Base-by-base conservation (phyloP, 2,797 vertebrate genomes). In the Adrianichthys oophorus region DNA sequence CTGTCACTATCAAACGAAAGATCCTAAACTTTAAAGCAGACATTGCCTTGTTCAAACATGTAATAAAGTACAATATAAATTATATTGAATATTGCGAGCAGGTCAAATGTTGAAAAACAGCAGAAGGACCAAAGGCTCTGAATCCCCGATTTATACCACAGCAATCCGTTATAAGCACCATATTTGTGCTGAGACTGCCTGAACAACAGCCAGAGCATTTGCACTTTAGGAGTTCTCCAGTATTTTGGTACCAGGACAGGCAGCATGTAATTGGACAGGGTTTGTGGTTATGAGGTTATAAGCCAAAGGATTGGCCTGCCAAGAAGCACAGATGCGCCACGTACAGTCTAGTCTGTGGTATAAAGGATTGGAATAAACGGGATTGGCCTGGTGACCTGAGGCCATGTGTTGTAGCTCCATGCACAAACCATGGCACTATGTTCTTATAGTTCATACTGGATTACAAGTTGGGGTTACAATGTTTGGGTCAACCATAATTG, bases 271-370 rank as follows among this genome's bases (percentile, higher is more conserved):
- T 83, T 79, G 70, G 68, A 71, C 54, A 15, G 53, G 54, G 56
- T 79, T 76, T 79, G 76, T 80, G 79, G 80, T 83, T 79, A 77
- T 15, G 48, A 64, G 69, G 65, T 76, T 74, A 70, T 77, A 71
- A 80, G 65, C 62, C 62, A 76, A 70, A 79, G 72, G 60, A 84
- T 53, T 76, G 76, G 68, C 15, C 15, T 80, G 77, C 59, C 78
- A 68, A 62, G 65, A 79, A 77, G 65, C 45, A 74, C 75, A 78
- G 74, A 79, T 79, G 69, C 59, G 75, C 65, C 57, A 24, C 74
- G 72, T 45, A 54, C 65, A 62, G 80, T 84, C 73, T 82, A 72
- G 72, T 73, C 79, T 87, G 78, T 72, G 81, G 79, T 79, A 73
- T 18, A 41, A 73, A 62, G 56, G 67, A 74, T 48, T 78, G 71